Conservation (phyloP, 1,140 invertebrate species). For the Scaptomyza montana region DNA sequence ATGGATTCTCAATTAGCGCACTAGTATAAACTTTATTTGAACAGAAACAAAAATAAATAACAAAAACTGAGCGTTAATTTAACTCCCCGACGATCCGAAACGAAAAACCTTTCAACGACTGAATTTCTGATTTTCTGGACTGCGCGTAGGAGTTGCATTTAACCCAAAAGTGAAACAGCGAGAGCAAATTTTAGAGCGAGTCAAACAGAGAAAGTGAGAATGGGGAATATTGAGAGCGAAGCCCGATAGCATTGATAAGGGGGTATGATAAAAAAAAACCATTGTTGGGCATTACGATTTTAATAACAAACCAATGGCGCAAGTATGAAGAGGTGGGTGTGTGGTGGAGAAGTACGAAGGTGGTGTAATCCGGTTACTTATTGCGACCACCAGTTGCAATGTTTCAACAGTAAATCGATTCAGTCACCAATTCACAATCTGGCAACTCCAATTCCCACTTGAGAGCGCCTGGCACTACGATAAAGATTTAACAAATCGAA, state of each 20-base stretch:
- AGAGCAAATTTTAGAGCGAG: too few species aligned
- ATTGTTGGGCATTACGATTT: slow-evolving; percentile 49
- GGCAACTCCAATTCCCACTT: slow-evolving; percentile 35
- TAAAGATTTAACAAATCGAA: slow-evolving; percentile 16
- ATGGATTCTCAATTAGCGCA: slow-evolving; percentile 67
- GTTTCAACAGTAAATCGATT: slow-evolving; percentile 45
- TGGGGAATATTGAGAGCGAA: slow-evolving; percentile 16
- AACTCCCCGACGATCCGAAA: not conserved
- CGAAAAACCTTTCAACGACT: slow-evolving; percentile 37
- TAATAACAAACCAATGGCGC: slow-evolving; percentile 43
- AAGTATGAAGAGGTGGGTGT: not conserved
- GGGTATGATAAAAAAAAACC: slow-evolving; percentile 28
- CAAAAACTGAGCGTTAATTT: not conserved
- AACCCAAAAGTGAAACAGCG: not conserved
- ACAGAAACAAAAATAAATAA: not conserved
- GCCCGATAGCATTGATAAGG: slow-evolving; percentile 47
- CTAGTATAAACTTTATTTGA: slow-evolving; percentile 15
- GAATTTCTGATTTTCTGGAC: slow-evolving; percentile 22
- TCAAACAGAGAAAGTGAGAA: not conserved
- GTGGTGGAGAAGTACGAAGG: not conserved
- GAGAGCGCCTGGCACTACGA: not conserved
- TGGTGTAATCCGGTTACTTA: slow-evolving; percentile 24
- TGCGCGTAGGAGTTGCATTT: slow-evolving; percentile 37
- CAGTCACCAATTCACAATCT: slow-evolving; percentile 23
- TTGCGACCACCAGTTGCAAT: slow-evolving; percentile 12